Evolutionary conservation across 2,113 vertebrate genomes (phyloP), one percentile per base, ranked within the genome.

Genomic region (Cynocephalus volans): DNA sequence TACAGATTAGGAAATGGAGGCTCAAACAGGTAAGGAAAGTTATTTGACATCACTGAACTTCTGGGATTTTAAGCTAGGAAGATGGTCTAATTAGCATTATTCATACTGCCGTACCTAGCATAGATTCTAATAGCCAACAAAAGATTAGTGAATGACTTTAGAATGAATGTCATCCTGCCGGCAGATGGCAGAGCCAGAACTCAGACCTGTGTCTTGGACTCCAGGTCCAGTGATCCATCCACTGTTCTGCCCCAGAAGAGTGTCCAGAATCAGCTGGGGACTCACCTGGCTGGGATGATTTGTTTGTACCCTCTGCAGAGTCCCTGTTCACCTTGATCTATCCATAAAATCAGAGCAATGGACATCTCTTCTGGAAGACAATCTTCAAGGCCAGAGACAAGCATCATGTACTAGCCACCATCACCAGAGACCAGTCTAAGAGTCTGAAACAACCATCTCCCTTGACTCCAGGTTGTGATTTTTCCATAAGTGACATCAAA

Each of bases 291-390:
- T 6, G 18, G 45, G 14, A 24, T 14, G 19, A 48, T 56, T 11
- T 52, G 33, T 8, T 23, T 5, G 23, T 7, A 1, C 24, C 52
- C 17, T 89, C 28, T 14, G 9, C 33, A 13, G 70, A 54, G 70
- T 26, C 70, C 65, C 67, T 21, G n/a, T 72, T 5, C 12, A 12
- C 24, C 18, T 62, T 8, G 3, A 4, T 21, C n/a, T 0, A 8
- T 15, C 36, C 58, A 1, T 31, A 36, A 89, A 33, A 9, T 41
- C 75, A 88, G 54, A 70, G 24, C 24, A 41, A 5, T 52, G 54
- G 36, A 41, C 1, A 0, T 28, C 19, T 5, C 5, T 0, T 4
- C 45, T 12, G 24, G 52, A 28, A 67, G 8, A 31, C 21, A 21
- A 21, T 28, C 23, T 15, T 58, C 60, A 19, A 67, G 60, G 58